Evolutionary conservation across 2,888 invertebrate genomes (phyloP).

Genomic region (Volucella bombylans): DNA sequence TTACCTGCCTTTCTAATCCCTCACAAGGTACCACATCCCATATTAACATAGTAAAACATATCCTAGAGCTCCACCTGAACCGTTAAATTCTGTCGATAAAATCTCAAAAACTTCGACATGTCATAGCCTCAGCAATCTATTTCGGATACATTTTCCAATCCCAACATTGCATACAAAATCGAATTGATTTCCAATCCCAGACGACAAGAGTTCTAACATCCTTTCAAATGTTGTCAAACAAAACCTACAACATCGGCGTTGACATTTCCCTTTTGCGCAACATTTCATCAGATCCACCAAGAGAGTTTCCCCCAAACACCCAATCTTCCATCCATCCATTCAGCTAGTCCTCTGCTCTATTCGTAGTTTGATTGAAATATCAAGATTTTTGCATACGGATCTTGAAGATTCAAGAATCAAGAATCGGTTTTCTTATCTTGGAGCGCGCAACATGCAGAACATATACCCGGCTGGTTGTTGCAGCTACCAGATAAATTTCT

Average conservation of each 20-base stretch:
- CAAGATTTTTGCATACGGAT: constrained; percentile 68
- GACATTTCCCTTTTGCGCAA: constrained; percentile 32
- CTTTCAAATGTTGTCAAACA: constrained; percentile 31
- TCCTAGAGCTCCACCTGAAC: not conserved
- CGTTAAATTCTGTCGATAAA: not conserved
- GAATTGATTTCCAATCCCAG: constrained; percentile 1
- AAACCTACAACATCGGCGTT: constrained; percentile 15
- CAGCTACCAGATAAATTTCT: constrained; percentile 64
- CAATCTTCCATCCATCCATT: not conserved
- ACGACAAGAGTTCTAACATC: constrained; percentile 6
- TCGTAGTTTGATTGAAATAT: constrained; percentile 66
- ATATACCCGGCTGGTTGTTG: constrained; percentile 50
- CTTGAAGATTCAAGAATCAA: constrained; percentile 33
- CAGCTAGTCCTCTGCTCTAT: not conserved
- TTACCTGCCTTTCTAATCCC: too few relatives aligned
- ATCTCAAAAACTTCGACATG: not conserved
- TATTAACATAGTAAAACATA: too few relatives aligned
- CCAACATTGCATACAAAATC: constrained; percentile 9
- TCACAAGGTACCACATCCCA: too few relatives aligned
- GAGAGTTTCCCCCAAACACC: not conserved
- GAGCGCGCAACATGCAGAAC: constrained; percentile 40
- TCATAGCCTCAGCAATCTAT: constrained; percentile 11
- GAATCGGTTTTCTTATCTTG: constrained; percentile 46
- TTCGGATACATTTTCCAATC: constrained; percentile 6
- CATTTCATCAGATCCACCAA: constrained; percentile 24